Conservation (phyloP, 2,888 invertebrate species). For the Odontocerum albicorne region DNA sequence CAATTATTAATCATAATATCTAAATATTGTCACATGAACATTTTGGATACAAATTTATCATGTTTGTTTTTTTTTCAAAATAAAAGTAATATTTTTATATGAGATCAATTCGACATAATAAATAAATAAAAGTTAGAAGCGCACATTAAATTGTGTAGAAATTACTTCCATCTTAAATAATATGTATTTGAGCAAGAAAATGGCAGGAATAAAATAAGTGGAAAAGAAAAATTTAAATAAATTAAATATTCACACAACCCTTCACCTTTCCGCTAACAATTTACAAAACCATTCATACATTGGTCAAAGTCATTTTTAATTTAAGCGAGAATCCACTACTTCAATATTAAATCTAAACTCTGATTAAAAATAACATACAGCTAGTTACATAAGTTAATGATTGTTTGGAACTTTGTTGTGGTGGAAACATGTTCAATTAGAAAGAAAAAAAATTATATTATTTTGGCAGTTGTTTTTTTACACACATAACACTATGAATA, state of each 20-base stretch:
- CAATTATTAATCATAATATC: slow-evolving; percentile 14
- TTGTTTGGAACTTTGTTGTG: slow-evolving; percentile 21
- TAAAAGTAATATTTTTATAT: no score
- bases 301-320: slow-evolving; percentile 9
- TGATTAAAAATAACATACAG: slow-evolving; percentile 12
- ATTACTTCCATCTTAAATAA: no score
- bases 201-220: slow-evolving; percentile 16
- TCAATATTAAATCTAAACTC: background rate
- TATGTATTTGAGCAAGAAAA: slow-evolving; percentile 13
- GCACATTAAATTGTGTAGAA: no score
- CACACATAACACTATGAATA: no score
- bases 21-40: slow-evolving; percentile 16
- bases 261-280: slow-evolving; percentile 1
- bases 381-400: slow-evolving; percentile 19
- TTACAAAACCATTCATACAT: slow-evolving; percentile 12
- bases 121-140: no score
- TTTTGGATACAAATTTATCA: slow-evolving; percentile 1
- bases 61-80: no score
- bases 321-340: slow-evolving; percentile 9
- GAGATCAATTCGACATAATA: no score
- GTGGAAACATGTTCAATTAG: slow-evolving; percentile 7
- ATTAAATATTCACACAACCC: background rate
- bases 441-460: no score
- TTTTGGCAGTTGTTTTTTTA: no score
- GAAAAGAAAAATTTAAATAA: slow-evolving; percentile 6